Percentiles rank a stretch among this genome's conserved stretches.
Conservation (phyloP, 2,797 vertebrate genomes). For the Cirrhinus molitorella region DNA sequence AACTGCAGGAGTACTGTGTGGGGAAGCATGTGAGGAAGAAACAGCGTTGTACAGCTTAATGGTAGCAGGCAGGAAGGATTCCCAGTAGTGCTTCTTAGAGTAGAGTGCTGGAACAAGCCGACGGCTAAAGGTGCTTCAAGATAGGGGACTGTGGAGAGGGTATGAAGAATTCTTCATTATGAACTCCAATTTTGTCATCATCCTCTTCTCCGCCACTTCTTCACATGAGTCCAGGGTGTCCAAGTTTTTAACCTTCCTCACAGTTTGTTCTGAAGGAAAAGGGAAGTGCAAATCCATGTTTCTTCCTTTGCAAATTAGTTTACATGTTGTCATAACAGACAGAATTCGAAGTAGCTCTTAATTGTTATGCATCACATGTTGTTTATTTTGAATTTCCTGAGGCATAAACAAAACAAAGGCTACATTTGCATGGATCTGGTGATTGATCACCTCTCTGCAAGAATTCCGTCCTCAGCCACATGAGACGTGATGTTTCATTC, state of each 20-base stretch:
- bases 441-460: slow-evolving; percentile 39
- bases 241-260: neutral
- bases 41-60: slow-evolving; percentile 26
- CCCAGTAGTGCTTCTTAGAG: slow-evolving; percentile 47
- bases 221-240: neutral
- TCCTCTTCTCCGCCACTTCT: slow-evolving; percentile 1
- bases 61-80: slow-evolving; percentile 31
- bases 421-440: slow-evolving; percentile 48
- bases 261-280: neutral
- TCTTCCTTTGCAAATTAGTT: slow-evolving; percentile 36
- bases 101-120: slow-evolving; percentile 41
- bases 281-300: slow-evolving; percentile 22
- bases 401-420: slow-evolving; percentile 52
- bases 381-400: slow-evolving; percentile 41
- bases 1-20: slow-evolving; percentile 30
- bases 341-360: slow-evolving; percentile 27
- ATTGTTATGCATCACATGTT: slow-evolving; percentile 47
- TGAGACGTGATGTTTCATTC: slow-evolving; percentile 29
- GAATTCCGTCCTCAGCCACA: slow-evolving; percentile 40
- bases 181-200: slow-evolving; percentile 36
- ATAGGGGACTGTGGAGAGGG: slow-evolving; percentile 7
- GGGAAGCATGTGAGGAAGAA: slow-evolving; percentile 5
- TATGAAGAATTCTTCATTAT: slow-evolving; percentile 44
- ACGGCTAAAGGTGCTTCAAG: slow-evolving; percentile 33
- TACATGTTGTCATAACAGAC: slow-evolving; percentile 41